Percentiles rank a stretch among this genome's conserved stretches.
Evolutionary conservation across 2,888 invertebrate species (phyloP).

Genomic region (Nemapogon koenigi): DNA sequence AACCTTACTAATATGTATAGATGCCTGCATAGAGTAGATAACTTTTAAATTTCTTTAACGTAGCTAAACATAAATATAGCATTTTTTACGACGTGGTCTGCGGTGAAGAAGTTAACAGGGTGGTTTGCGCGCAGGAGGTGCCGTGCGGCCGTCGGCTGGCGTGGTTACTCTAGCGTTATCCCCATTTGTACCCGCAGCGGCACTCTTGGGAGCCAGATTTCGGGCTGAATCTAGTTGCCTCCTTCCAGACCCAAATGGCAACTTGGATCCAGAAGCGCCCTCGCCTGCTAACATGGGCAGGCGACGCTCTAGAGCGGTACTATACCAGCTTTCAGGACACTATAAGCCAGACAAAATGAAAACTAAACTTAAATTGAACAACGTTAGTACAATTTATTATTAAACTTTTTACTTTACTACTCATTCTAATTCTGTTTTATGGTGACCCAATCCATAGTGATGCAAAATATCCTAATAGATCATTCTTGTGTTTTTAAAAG

Average conservation of each 20-base stretch:
- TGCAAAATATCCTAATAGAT: too few relatives aligned
- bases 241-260: slow-evolving; percentile 84
- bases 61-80: too few relatives aligned
- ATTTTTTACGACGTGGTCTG: too few relatives aligned
- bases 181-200: slow-evolving; percentile 74
- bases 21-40: too few relatives aligned
- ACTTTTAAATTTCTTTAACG: too few relatives aligned
- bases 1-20: too few relatives aligned
- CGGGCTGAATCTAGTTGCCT: slow-evolving; percentile 81
- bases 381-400: slow-evolving; percentile 73
- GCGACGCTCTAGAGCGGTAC: slow-evolving; percentile 90
- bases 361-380: slow-evolving; percentile 92
- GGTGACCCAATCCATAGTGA: not conserved
- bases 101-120: slow-evolving; percentile 59
- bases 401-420: not conserved
- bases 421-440: not conserved
- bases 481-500: too few relatives aligned
- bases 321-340: slow-evolving; percentile 96
- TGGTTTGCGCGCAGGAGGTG: slow-evolving; percentile 63
- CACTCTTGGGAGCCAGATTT: slow-evolving; percentile 80
- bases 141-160: slow-evolving; percentile 65
- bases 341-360: slow-evolving; percentile 94
- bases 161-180: slow-evolving; percentile 68
- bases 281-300: slow-evolving; percentile 90
- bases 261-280: slow-evolving; percentile 80